Percentiles rank a stretch among this genome's conserved stretches.
phyloP scores from a whole-genome alignment of 2,888 invertebrate species.

The Idaea aversata region DNA sequence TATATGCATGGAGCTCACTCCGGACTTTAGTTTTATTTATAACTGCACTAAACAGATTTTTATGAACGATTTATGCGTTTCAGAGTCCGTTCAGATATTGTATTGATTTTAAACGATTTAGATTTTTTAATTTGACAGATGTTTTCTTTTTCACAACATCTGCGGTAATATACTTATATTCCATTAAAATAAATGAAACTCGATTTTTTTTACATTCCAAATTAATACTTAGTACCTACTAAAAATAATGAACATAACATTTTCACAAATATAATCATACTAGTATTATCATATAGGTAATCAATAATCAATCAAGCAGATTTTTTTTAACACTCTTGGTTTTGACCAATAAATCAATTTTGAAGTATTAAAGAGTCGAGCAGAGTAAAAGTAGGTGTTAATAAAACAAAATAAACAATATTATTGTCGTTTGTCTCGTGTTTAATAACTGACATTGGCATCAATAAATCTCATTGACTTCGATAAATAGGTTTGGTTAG shows the following conservation, averaged over 20 bases:
- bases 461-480: slow-evolving; percentile 67
- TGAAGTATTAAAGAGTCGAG: neutral
- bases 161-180: too few species aligned
- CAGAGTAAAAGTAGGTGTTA: neutral
- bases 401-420: neutral
- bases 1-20: slow-evolving; percentile 71
- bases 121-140: slow-evolving; percentile 27
- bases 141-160: neutral
- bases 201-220: too few species aligned
- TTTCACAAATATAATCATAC: too few species aligned
- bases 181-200: neutral
- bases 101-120: slow-evolving; percentile 30
- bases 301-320: too few species aligned
- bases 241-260: too few species aligned
- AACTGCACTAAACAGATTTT: slow-evolving; percentile 68
- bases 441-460: slow-evolving; percentile 51
- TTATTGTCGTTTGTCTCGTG: slow-evolving; percentile 49
- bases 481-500: slow-evolving; percentile 62
- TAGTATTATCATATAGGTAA: too few species aligned
- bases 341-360: too few species aligned
- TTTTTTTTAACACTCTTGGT: too few species aligned
- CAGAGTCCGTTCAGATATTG: slow-evolving; percentile 37
- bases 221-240: too few species aligned
- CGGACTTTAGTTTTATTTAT: slow-evolving; percentile 69
- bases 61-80: slow-evolving; percentile 57